A percentile compares a stretch with the other conserved stretches of the same genome.
phyloP scores from a whole-genome alignment of 92 coral and sea anemone species.

The Muricea muricata region DNA sequence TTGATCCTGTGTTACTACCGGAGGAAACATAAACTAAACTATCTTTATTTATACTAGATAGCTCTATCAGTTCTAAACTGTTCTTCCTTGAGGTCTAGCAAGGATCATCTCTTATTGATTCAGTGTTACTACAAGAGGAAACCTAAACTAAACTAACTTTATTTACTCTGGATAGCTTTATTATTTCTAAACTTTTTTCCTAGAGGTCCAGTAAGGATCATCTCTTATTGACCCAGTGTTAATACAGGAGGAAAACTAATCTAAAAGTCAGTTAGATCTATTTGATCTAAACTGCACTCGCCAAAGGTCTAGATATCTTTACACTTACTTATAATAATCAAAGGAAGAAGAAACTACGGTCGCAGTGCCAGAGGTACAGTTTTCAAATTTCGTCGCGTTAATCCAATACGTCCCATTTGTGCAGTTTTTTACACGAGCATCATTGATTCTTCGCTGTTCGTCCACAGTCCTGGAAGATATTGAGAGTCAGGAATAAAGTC shows the following conservation, averaged over 20 bases:
- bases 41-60: too few species aligned
- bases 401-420: conserved; percentile 24
- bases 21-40: neutral
- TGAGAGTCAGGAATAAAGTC: too few species aligned
- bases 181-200: too few species aligned
- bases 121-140: too few species aligned
- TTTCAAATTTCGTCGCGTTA: neutral
- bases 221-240: too few species aligned
- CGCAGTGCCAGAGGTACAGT: conserved; percentile 6
- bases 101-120: too few species aligned
- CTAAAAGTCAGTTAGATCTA: too few species aligned
- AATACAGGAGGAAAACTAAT: too few species aligned
- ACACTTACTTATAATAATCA: conserved; percentile 43
- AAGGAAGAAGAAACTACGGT: conserved; percentile 2
- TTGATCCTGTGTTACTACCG: neutral
- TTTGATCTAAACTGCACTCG: neutral
- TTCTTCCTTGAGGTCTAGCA: neutral
- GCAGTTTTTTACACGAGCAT: neutral
- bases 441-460: neutral
- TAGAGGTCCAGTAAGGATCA: too few species aligned
- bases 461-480: conserved; percentile 35
- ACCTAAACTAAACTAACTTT: too few species aligned
- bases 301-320: too few species aligned
- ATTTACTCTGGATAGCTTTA: too few species aligned
- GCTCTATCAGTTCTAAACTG: neutral